Evolutionary conservation across 2,888 invertebrate species (phyloP), one percentile per base, ranked within the genome.

Genomic region (Amorpha juglandis): DNA sequence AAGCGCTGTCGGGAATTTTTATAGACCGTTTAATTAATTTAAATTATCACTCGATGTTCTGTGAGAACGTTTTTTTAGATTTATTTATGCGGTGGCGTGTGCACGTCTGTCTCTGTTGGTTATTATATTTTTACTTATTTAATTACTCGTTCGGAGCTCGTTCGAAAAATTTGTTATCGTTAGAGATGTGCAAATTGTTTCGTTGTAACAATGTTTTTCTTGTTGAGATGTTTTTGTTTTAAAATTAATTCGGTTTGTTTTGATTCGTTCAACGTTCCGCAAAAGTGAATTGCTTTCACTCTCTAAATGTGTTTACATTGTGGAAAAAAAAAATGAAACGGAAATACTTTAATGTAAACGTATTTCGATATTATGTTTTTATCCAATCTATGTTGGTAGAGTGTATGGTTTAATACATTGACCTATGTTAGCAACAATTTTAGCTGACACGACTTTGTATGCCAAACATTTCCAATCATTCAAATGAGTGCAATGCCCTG

Each of bases 1-100:
- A 71, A 78, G 80, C 58, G 55, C 52, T 63, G 47, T 66, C 63
- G 67, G 67, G 70, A 70, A 67, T 68, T 70, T 72, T 70, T 71
- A 71, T 68, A 65, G 65, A 64, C 42, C 48, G 64, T 64, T 68
- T 71, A 64, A 66, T 66, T 67, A 68, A 58, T 58, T 58, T 42
- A 42, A 58, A 58, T 58, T 58, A 19, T 58, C 19, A 58, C 58
- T 21, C 42, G 42, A 58, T 58, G 42, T 16, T 55, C 58, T 42
- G 58, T 58, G 58, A 42, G 58, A 58, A 55, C 35, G 38, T 16
- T 55, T 55, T 58, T 58, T 42, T 19, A n/a, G 12, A 6, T 19
- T 58, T 38, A 42, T 58, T 58, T 58, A 58, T 58, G 38, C 12
- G 58, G 11, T 42, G 58, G 58, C 42, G 11, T 38, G 52, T 16